A percentile compares a stretch with the other conserved stretches of the same genome.
Conservation (phyloP, 2,113 vertebrate genomes). For the Ceuthmochares aereus region DNA sequence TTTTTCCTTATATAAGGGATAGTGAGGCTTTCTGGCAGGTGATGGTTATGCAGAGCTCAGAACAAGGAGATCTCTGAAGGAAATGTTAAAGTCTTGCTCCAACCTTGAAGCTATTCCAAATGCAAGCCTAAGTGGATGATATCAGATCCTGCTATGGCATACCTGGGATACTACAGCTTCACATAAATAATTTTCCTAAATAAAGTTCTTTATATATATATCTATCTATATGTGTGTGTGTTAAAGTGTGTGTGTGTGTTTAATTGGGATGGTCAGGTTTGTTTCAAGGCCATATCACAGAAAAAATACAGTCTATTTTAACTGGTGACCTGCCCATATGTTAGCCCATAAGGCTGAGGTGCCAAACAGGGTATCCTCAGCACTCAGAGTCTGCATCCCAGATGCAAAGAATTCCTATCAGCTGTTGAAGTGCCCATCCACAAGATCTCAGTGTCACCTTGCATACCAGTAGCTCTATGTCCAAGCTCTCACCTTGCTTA, state of each 20-base stretch:
- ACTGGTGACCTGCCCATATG: background rate
- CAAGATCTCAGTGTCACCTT: background rate
- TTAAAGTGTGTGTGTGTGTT: background rate
- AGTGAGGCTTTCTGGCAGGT: background rate
- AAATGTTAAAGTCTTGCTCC: background rate
- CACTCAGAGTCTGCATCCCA: background rate
- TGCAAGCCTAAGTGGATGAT: background rate
- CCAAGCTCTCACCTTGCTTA: fast-evolving
- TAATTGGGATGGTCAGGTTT: background rate
- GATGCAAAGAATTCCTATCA: background rate
- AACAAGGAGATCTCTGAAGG: background rate
- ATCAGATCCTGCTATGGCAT: background rate
- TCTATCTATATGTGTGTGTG: fast-evolving
- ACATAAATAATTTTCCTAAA: background rate
- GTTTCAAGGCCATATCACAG: background rate
- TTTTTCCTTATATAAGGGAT: background rate
- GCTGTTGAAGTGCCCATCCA: fast-evolving
- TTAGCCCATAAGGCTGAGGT: background rate
- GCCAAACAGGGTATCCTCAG: background rate
- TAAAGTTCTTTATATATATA: background rate
- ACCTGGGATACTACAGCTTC: background rate
- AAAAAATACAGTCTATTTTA: background rate
- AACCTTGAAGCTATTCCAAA: background rate
- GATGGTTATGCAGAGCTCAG: background rate
- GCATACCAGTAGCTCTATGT: background rate